Conservation (phyloP, 2,888 invertebrate genomes). For the Reticulitermes lucifugus region DNA sequence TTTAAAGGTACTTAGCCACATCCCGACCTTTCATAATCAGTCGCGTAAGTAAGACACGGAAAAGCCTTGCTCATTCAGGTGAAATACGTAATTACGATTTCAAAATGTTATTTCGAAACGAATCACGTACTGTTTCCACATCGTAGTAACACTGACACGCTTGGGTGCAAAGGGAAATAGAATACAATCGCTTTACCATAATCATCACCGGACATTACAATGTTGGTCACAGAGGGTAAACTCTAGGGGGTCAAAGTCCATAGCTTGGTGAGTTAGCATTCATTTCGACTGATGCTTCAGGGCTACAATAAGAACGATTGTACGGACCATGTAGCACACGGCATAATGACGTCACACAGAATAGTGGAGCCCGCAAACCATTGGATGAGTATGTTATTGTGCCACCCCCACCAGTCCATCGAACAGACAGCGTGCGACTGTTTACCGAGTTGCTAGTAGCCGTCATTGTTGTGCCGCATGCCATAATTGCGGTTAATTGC, state of each 20-base stretch:
- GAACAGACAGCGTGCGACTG: slow-evolving; percentile 17
- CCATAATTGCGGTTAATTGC: slow-evolving; percentile 50
- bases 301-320: slow-evolving; percentile 8
- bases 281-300: not conserved
- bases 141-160: not conserved
- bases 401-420: not conserved
- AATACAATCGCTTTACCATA: not conserved
- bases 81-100: not conserved
- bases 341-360: slow-evolving; percentile 27
- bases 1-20: too few relatives aligned
- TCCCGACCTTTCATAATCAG: too few relatives aligned
- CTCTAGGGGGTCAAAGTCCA: not conserved
- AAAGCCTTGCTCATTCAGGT: too few relatives aligned
- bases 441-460: slow-evolving; percentile 27
- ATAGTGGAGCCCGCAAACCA: slow-evolving; percentile 18
- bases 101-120: not conserved
- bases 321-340: slow-evolving; percentile 6
- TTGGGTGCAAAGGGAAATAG: not conserved
- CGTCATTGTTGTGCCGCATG: slow-evolving; percentile 47
- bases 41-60: too few relatives aligned
- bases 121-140: not conserved
- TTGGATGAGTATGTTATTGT: slow-evolving; percentile 30
- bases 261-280: not conserved
- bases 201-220: not conserved
- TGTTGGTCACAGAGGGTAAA: not conserved